These are phyloP conservation scores for Hippocampus barbouri DNA, from an alignment of 2,113 vertebrate genomes.

Conservation along the genomic window DNA sequence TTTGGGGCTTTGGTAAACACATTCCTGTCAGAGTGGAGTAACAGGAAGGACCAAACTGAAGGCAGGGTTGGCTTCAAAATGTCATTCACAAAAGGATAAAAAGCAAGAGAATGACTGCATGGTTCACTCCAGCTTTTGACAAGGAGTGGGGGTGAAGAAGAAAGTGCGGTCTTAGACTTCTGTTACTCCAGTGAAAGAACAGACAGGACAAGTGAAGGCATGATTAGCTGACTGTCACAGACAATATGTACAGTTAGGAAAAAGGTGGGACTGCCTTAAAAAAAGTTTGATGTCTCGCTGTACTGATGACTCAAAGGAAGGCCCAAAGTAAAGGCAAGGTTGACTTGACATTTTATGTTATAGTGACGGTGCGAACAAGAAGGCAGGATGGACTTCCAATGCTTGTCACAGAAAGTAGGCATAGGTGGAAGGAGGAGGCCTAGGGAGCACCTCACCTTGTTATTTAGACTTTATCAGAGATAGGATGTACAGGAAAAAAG, in stretches of 20 bases:
- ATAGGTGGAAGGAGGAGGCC: too few relatives aligned
- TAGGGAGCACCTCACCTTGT: too few relatives aligned
- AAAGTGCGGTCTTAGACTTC: too few relatives aligned
- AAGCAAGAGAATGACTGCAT: not conserved
- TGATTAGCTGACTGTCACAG: conserved; percentile 15
- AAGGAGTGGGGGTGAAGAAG: too few relatives aligned
- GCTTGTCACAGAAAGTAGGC: too few relatives aligned
- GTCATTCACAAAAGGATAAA: conserved; percentile 7
- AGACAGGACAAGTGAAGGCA: conserved; percentile 29
- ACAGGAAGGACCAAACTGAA: not conserved
- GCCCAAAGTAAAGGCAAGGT: not conserved
- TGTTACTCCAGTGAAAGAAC: too few relatives aligned
- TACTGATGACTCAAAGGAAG: not conserved
- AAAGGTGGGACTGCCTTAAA: not conserved
- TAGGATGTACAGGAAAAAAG: not conserved
- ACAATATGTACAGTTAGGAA: too few relatives aligned
- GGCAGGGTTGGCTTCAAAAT: not conserved
- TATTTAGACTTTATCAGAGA: too few relatives aligned
- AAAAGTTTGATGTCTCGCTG: not conserved
- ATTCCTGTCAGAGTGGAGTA: conserved; percentile 3
- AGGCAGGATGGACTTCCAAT: not conserved
- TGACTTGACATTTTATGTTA: not conserved
- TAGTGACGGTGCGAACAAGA: not conserved
- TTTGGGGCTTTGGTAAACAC: not conserved
- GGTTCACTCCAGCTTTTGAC: not conserved